A percentile compares a stretch with the other conserved stretches of the same genome.
Conservation (phyloP, 1,140 invertebrate genomes). For the Aphaenogaster floridana region DNA sequence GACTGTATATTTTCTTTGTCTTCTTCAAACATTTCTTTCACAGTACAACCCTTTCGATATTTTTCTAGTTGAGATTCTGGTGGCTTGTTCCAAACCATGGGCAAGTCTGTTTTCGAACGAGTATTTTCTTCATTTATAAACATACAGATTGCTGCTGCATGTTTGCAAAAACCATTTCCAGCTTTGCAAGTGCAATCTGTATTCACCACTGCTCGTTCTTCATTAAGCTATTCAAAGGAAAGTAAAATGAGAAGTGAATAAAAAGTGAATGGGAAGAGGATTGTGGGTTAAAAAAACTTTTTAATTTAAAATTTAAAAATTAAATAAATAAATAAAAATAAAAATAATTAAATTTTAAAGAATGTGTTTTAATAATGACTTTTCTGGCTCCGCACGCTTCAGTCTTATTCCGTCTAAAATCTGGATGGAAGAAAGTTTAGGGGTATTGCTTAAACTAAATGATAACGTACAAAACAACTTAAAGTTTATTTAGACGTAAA, state of each 20-base stretch:
- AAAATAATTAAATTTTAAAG: too few species aligned
- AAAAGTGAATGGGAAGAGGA: background rate
- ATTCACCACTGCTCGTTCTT: background rate
- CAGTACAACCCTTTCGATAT: background rate
- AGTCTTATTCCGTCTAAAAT: too few species aligned
- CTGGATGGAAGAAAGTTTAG: too few species aligned
- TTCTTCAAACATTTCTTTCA: background rate
- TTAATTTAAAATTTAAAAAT: too few species aligned
- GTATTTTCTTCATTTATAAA: background rate
- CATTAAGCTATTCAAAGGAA: background rate
- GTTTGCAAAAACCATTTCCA: constrained; percentile 6
- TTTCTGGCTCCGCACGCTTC: too few species aligned
- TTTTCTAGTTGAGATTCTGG: constrained; percentile 13
- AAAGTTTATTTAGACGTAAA: too few species aligned
- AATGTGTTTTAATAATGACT: too few species aligned
- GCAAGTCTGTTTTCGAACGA: background rate
- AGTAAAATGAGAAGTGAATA: background rate
- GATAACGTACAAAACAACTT: too few species aligned
- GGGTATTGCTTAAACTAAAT: too few species aligned
- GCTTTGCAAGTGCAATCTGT: background rate
- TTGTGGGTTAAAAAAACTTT: background rate
- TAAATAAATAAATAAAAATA: too few species aligned
- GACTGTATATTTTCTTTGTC: background rate
- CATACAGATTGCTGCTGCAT: background rate
- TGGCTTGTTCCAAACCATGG: background rate